Conservation (phyloP, 2,113 vertebrate genomes). For the Eurypyga helias region DNA sequence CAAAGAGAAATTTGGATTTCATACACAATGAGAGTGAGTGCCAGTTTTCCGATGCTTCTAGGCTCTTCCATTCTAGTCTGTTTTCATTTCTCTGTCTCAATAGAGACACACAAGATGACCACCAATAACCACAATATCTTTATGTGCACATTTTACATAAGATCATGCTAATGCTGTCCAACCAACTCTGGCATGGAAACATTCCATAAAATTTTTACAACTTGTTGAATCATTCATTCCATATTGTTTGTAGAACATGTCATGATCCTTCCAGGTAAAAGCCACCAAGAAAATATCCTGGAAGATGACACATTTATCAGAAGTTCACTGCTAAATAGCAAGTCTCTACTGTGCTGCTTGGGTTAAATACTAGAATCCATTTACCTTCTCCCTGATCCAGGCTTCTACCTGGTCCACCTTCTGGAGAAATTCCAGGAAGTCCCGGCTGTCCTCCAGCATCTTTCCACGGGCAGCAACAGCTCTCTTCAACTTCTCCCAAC, state of each 20-base stretch:
- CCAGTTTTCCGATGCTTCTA: not conserved
- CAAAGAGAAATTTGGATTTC: not conserved
- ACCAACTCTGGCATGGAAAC: not conserved
- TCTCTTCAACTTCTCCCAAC: conserved; percentile 83
- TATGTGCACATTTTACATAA: not conserved
- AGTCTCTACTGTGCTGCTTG: not conserved
- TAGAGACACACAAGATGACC: not conserved
- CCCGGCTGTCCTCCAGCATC: conserved; percentile 82
- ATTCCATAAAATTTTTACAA: not conserved
- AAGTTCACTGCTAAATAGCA: not conserved
- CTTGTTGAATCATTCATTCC: not conserved
- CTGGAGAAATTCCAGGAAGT: conserved; percentile 89
- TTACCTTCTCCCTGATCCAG: conserved; percentile 91
- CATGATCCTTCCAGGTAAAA: not conserved
- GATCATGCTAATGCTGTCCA: not conserved
- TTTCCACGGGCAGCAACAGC: conserved; percentile 77
- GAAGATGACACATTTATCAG: not conserved
- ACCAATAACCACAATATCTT: not conserved
- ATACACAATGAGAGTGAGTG: not conserved
- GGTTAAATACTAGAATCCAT: not conserved
- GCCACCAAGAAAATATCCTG: not conserved
- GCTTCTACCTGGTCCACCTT: conserved; percentile 87
- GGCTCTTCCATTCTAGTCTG: not conserved
- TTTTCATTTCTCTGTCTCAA: not conserved
- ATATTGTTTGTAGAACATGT: not conserved